phyloP scores from a whole-genome alignment of 2,113 vertebrate genomes.

The Sialia sialis region DNA sequence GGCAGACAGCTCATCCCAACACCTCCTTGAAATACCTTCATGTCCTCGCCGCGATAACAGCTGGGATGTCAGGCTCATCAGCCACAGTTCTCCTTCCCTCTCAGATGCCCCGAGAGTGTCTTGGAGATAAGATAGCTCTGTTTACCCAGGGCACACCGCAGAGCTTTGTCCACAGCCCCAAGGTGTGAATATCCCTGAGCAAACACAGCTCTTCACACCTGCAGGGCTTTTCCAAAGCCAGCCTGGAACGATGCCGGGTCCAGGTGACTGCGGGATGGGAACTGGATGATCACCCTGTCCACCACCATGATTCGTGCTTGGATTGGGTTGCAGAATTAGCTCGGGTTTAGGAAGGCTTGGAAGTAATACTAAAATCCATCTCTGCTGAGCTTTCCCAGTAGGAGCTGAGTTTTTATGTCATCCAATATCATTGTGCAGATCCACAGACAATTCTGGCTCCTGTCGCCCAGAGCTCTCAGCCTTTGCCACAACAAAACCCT shows the following conservation, averaged over 20 bases:
- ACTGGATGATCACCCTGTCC: neutral
- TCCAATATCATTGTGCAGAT: neutral
- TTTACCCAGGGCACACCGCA: neutral
- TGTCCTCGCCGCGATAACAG: neutral
- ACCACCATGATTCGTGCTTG: rapidly evolving
- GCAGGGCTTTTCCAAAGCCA: neutral
- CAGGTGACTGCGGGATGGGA: neutral
- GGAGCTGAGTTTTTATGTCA: neutral
- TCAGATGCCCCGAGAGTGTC: neutral
- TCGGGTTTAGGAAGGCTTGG: neutral
- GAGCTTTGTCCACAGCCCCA: neutral
- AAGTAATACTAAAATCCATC: neutral
- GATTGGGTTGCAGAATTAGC: neutral
- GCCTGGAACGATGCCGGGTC: rapidly evolving
- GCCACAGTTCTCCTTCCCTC: neutral
- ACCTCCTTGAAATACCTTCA: neutral
- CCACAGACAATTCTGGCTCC: neutral
- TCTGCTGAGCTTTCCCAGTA: neutral
- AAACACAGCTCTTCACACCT: conserved; percentile 54
- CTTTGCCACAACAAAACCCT: neutral
- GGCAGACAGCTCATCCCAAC: neutral
- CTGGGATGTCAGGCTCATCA: conserved; percentile 15
- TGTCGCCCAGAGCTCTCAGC: neutral
- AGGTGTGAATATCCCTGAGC: neutral
- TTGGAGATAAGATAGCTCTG: neutral